Base-by-base conservation (phyloP, 2,888 invertebrate species). In the Drosophila nr. perissopoda region DNA sequence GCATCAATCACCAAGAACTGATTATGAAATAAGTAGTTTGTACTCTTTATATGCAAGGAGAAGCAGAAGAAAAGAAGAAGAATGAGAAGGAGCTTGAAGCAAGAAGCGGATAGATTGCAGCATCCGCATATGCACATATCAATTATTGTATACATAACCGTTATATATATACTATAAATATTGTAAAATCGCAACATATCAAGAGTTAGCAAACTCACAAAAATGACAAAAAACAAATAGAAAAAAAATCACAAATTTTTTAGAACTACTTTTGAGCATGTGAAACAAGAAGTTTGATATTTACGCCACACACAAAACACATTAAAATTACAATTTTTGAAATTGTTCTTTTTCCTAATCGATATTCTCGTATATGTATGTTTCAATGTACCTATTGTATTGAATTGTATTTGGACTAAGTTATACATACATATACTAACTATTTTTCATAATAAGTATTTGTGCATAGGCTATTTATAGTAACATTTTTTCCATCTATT, bases 21-120 rank as follows among this genome's bases (percentile, higher is more conserved):
- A 92, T 92, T 92, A 92, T 89, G 88, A 83, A 91, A 89, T 92
- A 92, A 92, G 92, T 92, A 92, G 92, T 92, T 92, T 92, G 92
- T 91, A 91, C 91, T 91, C 88, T 88, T 84, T 83, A 86, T 86
- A 82, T 90, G 84, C 87, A 77, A 76, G 68, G 63, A 52, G 27
- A 38, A 45, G 21, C 13, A 6, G 45, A 45, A 25, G 21, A 11
- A 49, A 11, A n/a, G 27, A 29, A 8, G 18, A 59, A 52, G 52
- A 53, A 36, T 11, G 36, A 27, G 36, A 60, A 33, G 34, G 27
- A 57, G 48, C 18, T 40, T 56, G 73, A 73, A 69, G 65, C 59
- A 68, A 49, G 57, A 59, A 77, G 66, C 68, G 81, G 66, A 64
- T 53, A 57, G 16, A 38, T 54, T 70, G 69, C 54, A 63, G 62